phyloP scores from a whole-genome alignment of 2,113 vertebrate genomes.

The Lepus americanus region DNA sequence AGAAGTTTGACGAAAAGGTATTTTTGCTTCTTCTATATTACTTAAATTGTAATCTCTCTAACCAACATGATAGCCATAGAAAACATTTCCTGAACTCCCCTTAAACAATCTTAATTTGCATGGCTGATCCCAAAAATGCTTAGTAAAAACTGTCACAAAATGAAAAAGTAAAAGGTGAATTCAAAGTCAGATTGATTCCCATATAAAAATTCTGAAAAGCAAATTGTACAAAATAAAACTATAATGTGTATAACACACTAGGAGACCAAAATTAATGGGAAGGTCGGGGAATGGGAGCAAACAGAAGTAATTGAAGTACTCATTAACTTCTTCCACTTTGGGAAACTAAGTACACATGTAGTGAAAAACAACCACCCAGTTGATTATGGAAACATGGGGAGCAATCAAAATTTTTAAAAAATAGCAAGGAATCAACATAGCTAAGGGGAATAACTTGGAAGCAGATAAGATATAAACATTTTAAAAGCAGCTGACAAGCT shows the following conservation, averaged over 20 bases:
- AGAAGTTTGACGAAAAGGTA: slow-evolving; percentile 28
- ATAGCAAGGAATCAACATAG: slow-evolving; percentile 25
- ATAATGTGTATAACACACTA: not conserved
- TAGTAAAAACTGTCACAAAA: slow-evolving; percentile 4
- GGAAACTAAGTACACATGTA: slow-evolving; percentile 2
- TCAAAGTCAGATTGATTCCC: slow-evolving; percentile 38
- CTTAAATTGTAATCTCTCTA: slow-evolving; percentile 15
- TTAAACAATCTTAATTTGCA: slow-evolving; percentile 16
- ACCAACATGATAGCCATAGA: not conserved
- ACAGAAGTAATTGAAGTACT: not conserved
- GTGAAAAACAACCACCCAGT: not conserved
- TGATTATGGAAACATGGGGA: not conserved
- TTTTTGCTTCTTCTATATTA: not conserved
- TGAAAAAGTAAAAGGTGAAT: slow-evolving; percentile 2
- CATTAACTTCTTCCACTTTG: slow-evolving; percentile 46
- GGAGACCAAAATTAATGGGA: slow-evolving; percentile 40
- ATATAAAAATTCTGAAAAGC: slow-evolving; percentile 50
- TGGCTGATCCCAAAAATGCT: not conserved
- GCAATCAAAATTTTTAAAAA: slow-evolving; percentile 12
- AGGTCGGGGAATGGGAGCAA: slow-evolving; percentile 11
- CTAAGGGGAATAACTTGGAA: slow-evolving; percentile 40
- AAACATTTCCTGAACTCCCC: slow-evolving; percentile 6
- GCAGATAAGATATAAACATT: slow-evolving; percentile 48
- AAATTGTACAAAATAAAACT: not conserved
- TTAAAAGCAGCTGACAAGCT: slow-evolving; percentile 16